Percentiles rank a stretch among this genome's conserved stretches.
These are phyloP conservation scores for Xyrichtys novacula DNA, from an alignment of 2,797 vertebrate genomes.

Conservation along the genomic window DNA sequence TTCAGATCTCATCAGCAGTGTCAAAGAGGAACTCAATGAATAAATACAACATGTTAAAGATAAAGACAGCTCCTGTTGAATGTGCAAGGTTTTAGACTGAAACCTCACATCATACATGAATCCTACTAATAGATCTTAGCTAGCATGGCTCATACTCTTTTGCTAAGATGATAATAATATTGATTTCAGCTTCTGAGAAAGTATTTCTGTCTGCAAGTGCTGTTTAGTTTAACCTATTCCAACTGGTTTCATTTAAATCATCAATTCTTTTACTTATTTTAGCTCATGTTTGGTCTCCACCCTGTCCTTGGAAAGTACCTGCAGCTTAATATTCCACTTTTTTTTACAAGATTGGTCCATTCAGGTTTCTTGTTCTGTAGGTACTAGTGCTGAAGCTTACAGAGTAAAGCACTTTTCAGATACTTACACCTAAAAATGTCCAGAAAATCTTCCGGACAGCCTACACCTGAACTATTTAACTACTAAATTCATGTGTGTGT, in stretches of 20 bases:
- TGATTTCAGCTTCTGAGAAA: not conserved
- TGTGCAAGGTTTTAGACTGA: not conserved
- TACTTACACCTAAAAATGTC: too few relatives aligned
- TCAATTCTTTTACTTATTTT: not conserved
- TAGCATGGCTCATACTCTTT: not conserved
- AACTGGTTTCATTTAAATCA: not conserved
- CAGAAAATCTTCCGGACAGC: too few relatives aligned
- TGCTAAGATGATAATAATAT: too few relatives aligned
- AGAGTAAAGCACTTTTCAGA: too few relatives aligned
- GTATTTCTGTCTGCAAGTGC: too few relatives aligned
- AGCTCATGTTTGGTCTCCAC: not conserved
- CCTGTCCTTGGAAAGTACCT: not conserved
- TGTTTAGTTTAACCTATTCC: not conserved
- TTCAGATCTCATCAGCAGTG: constrained; percentile 22
- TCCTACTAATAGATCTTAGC: not conserved
- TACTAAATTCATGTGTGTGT: too few relatives aligned
- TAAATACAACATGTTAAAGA: not conserved
- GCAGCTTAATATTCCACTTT: too few relatives aligned
- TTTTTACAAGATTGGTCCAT: too few relatives aligned
- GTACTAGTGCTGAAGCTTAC: too few relatives aligned
- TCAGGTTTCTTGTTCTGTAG: too few relatives aligned
- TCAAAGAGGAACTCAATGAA: constrained; percentile 8
- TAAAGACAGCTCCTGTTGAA: not conserved
- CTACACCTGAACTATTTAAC: too few relatives aligned
- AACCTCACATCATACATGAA: not conserved